A percentile compares a stretch with the other conserved stretches of the same genome.
These are phyloP conservation scores for Siniperca obscura DNA, from an alignment of 2,797 vertebrate genomes.

Conservation along the genomic window DNA sequence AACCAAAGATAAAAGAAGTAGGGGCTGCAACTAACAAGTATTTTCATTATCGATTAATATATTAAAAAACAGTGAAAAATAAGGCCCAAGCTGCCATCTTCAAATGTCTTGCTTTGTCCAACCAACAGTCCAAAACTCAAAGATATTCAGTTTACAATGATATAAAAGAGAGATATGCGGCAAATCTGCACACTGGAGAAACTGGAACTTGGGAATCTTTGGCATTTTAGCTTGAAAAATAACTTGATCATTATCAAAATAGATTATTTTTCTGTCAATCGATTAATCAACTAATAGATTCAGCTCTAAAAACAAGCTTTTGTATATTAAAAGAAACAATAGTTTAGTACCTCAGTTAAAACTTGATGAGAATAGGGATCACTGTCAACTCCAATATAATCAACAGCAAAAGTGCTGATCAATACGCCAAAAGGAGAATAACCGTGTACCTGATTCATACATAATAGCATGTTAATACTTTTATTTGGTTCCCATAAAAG, in stretches of 20 bases:
- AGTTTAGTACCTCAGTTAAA: neutral
- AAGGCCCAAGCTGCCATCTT: neutral
- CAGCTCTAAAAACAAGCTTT: neutral
- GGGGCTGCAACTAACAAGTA: neutral
- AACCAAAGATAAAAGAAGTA: neutral
- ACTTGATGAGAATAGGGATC: neutral
- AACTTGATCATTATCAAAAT: neutral
- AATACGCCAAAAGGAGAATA: conserved; percentile 19
- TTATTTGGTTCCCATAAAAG: conserved; percentile 5
- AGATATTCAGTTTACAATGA: neutral
- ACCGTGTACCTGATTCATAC: conserved; percentile 1
- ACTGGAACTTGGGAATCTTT: neutral
- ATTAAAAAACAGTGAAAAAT: neutral
- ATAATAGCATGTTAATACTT: conserved; percentile 12
- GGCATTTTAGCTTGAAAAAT: neutral
- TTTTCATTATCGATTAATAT: neutral
- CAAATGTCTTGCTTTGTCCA: neutral
- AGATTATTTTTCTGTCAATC: neutral
- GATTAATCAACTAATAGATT: neutral
- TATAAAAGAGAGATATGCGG: neutral
- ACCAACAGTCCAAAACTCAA: neutral
- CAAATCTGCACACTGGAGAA: neutral
- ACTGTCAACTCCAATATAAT: conserved; percentile 8
- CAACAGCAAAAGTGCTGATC: conserved; percentile 11
- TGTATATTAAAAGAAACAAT: neutral